Evolutionary conservation across 2,888 invertebrate species (phyloP).

Genomic region (Melinaea marsaeus): DNA sequence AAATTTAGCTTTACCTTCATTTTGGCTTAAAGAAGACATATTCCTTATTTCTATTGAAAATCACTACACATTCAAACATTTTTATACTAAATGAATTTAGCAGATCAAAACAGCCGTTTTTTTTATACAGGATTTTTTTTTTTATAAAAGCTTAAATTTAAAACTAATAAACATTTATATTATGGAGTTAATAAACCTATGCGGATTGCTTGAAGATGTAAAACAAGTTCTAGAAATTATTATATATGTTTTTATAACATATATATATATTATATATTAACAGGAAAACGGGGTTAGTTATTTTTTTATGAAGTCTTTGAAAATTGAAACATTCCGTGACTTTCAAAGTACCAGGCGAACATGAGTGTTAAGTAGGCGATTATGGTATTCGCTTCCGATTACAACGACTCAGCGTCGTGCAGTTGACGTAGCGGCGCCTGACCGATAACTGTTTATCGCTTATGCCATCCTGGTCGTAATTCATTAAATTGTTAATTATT

Average conservation of each 20-base stretch:
- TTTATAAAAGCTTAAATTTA: too few relatives aligned
- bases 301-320: conserved; percentile 5
- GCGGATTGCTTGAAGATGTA: too few relatives aligned
- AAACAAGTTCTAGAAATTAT: too few relatives aligned
- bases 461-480: conserved; percentile 47
- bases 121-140: too few relatives aligned
- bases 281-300: background rate
- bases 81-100: too few relatives aligned
- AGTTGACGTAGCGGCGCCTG: conserved; percentile 51
- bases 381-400: conserved; percentile 42
- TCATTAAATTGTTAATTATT: conserved; percentile 39
- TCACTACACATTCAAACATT: too few relatives aligned
- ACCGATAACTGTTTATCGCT: conserved; percentile 36
- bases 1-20: background rate
- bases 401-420: conserved; percentile 50
- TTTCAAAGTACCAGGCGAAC: conserved; percentile 48
- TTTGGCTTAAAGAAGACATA: background rate
- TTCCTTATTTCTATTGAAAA: too few relatives aligned
- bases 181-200: too few relatives aligned
- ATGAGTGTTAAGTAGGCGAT: conserved; percentile 37
- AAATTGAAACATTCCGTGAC: conserved; percentile 26
- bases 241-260: too few relatives aligned
- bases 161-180: too few relatives aligned
- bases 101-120: too few relatives aligned
- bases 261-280: background rate